Base-by-base conservation (phyloP, 2,113 vertebrate genomes). In the Cacatua alba region DNA sequence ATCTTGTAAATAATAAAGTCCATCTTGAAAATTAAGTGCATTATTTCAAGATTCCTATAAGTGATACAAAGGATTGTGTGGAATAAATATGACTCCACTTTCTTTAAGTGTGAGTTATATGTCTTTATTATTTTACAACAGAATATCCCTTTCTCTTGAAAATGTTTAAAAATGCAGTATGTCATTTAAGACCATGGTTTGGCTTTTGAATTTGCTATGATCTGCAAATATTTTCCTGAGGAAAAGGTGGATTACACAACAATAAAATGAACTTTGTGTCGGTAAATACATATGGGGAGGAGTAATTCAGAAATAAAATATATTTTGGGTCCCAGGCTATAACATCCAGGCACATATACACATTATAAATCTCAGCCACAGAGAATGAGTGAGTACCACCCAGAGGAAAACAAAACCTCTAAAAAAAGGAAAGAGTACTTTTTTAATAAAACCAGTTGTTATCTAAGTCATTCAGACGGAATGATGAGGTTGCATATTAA, bases 151-250 rank as follows among this genome's bases (percentile, higher is more conserved):
- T 93, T 80, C n/a, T 78, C 41, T 69, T 90, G 52, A 92, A 94
- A 75, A 74, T 41, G 20, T 60, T 88, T 39, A 78, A 93, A 70
- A 83, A 71, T 72, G 15, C n/a, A 72, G 4, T 25, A 14, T 79
- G 9, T 44, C 39, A 35, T 86, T 77, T 92, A 86, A 77, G 19
- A 55, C 21, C 17, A 68, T 31, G 8, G 69, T 76, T 96, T 96
- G 52, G 63, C 83, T 89, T 70, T 71, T 85, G 81, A 70, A 92
- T 94, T 67, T 94, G 37, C 78, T 80, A 16, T 53, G 41, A 51
- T 89, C 82, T 90, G 79, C 65, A 79, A 93, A 80, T 75, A 77
- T 60, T 95, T 97, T 94, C 68, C 37, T 59, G 53, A 78, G 78
- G 75, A 88, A 79, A 95, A 95, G 23, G 44, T 67, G 60, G 59